phyloP scores from a whole-genome alignment of 2,113 vertebrate species.

The Caretta caretta region DNA sequence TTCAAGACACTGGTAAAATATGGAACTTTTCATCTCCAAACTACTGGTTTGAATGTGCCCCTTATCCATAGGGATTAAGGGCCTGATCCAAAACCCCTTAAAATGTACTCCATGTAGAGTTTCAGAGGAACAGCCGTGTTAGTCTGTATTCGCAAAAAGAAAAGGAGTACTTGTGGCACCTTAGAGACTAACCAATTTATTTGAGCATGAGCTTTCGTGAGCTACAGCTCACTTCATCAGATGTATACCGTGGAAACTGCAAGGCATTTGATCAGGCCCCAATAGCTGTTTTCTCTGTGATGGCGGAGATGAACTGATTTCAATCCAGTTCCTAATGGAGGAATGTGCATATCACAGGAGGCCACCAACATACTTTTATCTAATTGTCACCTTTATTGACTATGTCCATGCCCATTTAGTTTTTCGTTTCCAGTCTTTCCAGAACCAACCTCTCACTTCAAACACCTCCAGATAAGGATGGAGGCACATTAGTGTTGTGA shows the following conservation, averaged over 20 bases:
- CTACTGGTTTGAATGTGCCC: not conserved
- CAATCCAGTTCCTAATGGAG: not conserved
- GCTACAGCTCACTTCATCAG: too few relatives aligned
- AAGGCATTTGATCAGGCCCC: not conserved
- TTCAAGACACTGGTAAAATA: not conserved
- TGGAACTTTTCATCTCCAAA: not conserved
- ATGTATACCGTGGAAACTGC: too few relatives aligned
- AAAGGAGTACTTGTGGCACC: too few relatives aligned
- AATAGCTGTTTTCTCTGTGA: not conserved
- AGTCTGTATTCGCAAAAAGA: too few relatives aligned
- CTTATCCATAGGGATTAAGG: not conserved
- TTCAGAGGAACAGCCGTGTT: too few relatives aligned
- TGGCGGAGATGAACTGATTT: not conserved
- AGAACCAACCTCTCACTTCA: not conserved
- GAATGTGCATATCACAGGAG: rapidly evolving
- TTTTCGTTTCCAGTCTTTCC: not conserved
- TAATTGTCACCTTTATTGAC: not conserved
- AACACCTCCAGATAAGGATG: not conserved
- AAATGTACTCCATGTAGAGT: not conserved
- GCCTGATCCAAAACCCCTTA: not conserved
- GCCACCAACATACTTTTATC: rapidly evolving
- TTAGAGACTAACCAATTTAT: too few relatives aligned
- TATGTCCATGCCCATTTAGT: not conserved
- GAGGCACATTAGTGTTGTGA: not conserved
- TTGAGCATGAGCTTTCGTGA: too few relatives aligned